Evolutionary conservation across 2,888 invertebrate species (phyloP).

Genomic region (Andrena praecox): DNA sequence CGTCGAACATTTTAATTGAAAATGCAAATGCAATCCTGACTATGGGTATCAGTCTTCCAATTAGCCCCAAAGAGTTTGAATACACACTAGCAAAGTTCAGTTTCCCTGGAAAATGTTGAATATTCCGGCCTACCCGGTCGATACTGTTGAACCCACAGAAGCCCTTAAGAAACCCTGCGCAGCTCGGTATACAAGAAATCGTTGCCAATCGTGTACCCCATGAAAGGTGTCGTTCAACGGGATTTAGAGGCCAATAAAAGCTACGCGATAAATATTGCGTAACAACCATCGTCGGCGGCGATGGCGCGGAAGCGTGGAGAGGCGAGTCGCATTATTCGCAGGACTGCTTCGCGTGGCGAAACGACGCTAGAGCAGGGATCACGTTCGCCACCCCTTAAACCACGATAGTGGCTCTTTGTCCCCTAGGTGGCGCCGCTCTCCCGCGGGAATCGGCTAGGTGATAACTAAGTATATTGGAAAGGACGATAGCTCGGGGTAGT

Average conservation of each 20-base stretch:
- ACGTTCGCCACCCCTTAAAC: slow-evolving; percentile 7
- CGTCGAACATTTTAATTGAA: not conserved
- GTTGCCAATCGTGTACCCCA: slow-evolving; percentile 9
- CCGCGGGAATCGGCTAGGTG: slow-evolving; percentile 12
- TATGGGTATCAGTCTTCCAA: too few species aligned
- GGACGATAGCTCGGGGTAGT: slow-evolving; percentile 10
- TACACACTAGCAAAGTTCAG: too few species aligned
- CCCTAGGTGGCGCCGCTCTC: not conserved
- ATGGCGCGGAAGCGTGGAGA: slow-evolving; percentile 10
- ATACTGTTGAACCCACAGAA: not conserved
- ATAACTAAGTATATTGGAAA: slow-evolving; percentile 40
- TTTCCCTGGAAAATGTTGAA: too few species aligned
- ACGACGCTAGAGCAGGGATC: not conserved
- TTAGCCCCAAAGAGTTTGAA: too few species aligned
- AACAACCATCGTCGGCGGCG: slow-evolving; percentile 23
- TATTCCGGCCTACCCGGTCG: not conserved
- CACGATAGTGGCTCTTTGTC: not conserved
- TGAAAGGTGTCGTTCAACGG: not conserved
- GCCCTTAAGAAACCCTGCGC: not conserved
- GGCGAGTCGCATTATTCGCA: slow-evolving; percentile 10
- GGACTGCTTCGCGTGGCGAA: slow-evolving; percentile 16
- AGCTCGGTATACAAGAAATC: slow-evolving; percentile 21
- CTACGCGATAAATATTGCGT: slow-evolving; percentile 39
- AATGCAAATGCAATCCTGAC: not conserved
- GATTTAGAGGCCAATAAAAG: slow-evolving; percentile 45